Percentiles rank a stretch among this genome's conserved stretches.
Conservation (phyloP, 92 coral and sea anemone species). For the Epizoanthus stellaris region DNA sequence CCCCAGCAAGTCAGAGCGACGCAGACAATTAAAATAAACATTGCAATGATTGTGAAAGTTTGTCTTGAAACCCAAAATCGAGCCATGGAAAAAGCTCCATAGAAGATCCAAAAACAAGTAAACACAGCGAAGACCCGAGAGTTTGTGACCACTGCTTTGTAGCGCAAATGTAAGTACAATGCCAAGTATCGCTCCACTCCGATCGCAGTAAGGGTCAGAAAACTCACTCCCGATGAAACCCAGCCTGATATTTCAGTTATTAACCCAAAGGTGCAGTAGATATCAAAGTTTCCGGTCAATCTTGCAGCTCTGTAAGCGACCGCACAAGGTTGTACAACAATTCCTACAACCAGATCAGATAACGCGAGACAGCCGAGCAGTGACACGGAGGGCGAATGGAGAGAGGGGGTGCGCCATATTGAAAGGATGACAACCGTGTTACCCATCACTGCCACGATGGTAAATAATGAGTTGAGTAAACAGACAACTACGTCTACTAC, state of each 20-base stretch:
- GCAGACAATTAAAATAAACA: neutral
- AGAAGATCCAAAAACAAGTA: neutral
- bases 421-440: neutral
- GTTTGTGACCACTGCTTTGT: neutral
- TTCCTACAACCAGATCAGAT: neutral
- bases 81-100: neutral
- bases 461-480: neutral
- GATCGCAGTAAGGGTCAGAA: neutral
- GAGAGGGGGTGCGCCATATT: neutral
- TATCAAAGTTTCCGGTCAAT: neutral
- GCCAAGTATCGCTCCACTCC: neutral
- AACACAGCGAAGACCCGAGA: neutral
- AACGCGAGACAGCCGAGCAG: neutral
- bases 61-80: neutral
- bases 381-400: neutral
- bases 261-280: neutral
- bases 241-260: neutral
- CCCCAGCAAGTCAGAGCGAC: neutral
- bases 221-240: neutral
- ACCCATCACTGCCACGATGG: neutral
- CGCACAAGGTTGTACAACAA: neutral
- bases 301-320: neutral
- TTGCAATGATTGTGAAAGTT: neutral
- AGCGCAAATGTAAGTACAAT: neutral
- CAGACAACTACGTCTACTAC: neutral